Evolutionary conservation across 2,797 vertebrate species (phyloP), one percentile per base, ranked within the genome.

Genomic region (Molothrus ater): DNA sequence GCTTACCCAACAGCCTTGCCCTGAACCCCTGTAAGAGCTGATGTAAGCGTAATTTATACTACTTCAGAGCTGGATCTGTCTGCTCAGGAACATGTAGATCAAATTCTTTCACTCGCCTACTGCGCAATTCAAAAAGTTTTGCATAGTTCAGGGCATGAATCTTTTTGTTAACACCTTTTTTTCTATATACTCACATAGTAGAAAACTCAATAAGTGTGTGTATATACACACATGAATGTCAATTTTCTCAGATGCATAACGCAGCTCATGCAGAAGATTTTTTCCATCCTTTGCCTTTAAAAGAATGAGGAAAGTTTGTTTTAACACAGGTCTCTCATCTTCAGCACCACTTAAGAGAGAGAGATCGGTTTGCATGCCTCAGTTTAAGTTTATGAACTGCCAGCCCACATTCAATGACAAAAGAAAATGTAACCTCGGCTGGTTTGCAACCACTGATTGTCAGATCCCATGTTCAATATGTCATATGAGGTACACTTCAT

Each of bases 401-500:
- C 90, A 96, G 76, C 51, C 86, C 88, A 60, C 69, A 96, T 95
- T 42, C 96, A 96, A 42, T 90, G 96, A 97, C 95, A 97, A 96
- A 97, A 94, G 92, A 96, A 96, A 97, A 96, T 80, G 95, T 97
- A 97, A 94, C 94, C 76, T 65, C 51, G 63, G 57, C 69, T 82
- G 88, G 50, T 92, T 97, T 97, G 93, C 96, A 97, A 96, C 94
- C 87, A 40, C 85, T 60, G 84, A 95, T 95, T 96, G 95, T 97
- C 94, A 96, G 93, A 93, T 96, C 86, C 47, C 86, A 80, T 97
- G 96, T 97, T 96, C 91, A 96, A 57, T 97, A 93, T 95, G 96
- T 97, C 97, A 97, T 81, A 74, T 28, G 81, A 93, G 95, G 72
- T 94, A 89, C 94, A 97, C 95, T 96, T 97, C 97, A 97, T 98